Conservation (phyloP, 2,113 vertebrate species). For the Struthio camelus region DNA sequence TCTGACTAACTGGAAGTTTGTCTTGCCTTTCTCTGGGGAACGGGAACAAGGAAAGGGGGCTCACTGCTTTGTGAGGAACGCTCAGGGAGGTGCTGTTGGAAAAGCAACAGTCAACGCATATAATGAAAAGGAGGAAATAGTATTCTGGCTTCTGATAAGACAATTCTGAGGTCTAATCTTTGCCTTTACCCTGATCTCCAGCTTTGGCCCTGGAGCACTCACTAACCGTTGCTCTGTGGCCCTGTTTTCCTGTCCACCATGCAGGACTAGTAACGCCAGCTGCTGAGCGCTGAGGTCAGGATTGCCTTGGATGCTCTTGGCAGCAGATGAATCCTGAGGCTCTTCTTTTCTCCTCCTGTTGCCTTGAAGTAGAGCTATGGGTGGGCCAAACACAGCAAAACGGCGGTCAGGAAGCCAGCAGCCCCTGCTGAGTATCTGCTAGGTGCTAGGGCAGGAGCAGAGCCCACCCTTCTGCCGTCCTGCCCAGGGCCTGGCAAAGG, state of each 20-base stretch:
- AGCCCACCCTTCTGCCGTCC: background rate
- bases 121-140: background rate
- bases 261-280: background rate
- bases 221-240: background rate
- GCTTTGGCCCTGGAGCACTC: background rate
- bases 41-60: background rate
- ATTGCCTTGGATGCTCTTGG: background rate
- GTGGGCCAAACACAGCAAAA: background rate
- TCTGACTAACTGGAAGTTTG: background rate
- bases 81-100: background rate
- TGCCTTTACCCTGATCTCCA: background rate
- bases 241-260: background rate
- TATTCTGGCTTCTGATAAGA: background rate
- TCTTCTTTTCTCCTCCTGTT: rapidly evolving
- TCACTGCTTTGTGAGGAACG: rapidly evolving
- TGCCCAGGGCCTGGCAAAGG: background rate
- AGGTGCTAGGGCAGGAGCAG: rapidly evolving
- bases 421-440: no score
- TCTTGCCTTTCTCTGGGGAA: background rate
- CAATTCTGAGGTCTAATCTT: background rate
- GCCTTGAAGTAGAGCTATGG: background rate
- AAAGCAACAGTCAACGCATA: background rate
- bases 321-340: background rate
- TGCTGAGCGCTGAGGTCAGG: background rate
- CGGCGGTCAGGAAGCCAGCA: background rate